phyloP scores from a whole-genome alignment of 2,888 invertebrate genomes.

The Cosmia pyralina region DNA sequence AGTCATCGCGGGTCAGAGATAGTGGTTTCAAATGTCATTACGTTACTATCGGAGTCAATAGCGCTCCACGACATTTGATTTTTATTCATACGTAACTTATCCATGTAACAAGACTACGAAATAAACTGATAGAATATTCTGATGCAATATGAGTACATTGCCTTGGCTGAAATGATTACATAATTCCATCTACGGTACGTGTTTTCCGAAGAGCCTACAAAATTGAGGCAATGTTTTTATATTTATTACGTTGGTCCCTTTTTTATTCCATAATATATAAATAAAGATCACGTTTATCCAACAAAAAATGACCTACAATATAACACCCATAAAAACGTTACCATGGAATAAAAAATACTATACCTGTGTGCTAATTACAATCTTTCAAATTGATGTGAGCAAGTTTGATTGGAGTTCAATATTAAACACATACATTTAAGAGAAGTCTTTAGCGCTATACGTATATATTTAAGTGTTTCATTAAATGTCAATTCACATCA shows the following conservation, averaged over 20 bases:
- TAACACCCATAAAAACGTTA: constrained; percentile 51
- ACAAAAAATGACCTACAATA: constrained; percentile 63
- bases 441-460: not conserved
- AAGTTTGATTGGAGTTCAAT: constrained; percentile 33
- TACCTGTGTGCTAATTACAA: constrained; percentile 61
- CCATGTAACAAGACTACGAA: constrained; percentile 65
- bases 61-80: constrained; percentile 64
- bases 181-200: constrained; percentile 58
- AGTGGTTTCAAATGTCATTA: constrained; percentile 83
- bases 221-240: constrained; percentile 49
- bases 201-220: constrained; percentile 59
- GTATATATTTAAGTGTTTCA: constrained; percentile 20
- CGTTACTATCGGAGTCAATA: constrained; percentile 74
- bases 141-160: constrained; percentile 67
- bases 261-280: constrained; percentile 47
- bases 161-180: constrained; percentile 68
- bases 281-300: constrained; percentile 60
- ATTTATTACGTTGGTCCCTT: constrained; percentile 46
- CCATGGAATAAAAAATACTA: constrained; percentile 49
- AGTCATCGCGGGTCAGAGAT: constrained; percentile 85
- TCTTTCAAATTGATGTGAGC: constrained; percentile 50
- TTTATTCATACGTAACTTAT: constrained; percentile 68
- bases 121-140: constrained; percentile 68
- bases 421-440: constrained; percentile 23
- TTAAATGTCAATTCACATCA: not conserved